These are phyloP conservation scores for Pangasius macronema DNA, from an alignment of 2,797 vertebrate species.

Conservation along the genomic window DNA sequence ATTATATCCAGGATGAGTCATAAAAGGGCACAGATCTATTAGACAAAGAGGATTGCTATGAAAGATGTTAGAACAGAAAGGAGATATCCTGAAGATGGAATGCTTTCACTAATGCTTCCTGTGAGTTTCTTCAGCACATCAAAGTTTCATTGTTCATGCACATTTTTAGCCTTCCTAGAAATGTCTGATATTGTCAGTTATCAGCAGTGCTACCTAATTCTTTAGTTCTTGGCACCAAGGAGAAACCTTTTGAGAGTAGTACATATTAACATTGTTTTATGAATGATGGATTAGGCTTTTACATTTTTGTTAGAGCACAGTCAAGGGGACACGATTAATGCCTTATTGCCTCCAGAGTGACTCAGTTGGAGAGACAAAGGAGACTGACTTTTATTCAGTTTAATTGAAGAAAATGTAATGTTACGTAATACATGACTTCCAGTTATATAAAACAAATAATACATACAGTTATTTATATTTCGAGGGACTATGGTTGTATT, in stretches of 20 bases:
- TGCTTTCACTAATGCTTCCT: slow-evolving; percentile 9
- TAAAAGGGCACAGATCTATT: slow-evolving; percentile 17
- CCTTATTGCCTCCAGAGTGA: neutral
- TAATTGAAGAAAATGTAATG: slow-evolving; percentile 2
- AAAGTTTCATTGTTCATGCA: slow-evolving; percentile 15
- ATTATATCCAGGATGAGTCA: slow-evolving; percentile 40
- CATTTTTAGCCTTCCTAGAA: neutral
- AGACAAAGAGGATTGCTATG: slow-evolving; percentile 29
- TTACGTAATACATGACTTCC: neutral
- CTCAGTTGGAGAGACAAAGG: neutral
- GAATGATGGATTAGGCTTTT: neutral
- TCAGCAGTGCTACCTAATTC: neutral
- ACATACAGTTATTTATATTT: neutral
- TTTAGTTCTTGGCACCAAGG: neutral
- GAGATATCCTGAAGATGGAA: slow-evolving; percentile 30
- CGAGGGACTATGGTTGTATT: neutral
- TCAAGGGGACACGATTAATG: slow-evolving; percentile 11
- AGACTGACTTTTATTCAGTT: neutral
- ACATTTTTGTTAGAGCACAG: neutral
- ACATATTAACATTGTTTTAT: neutral
- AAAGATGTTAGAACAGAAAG: slow-evolving; percentile 26
- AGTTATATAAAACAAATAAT: neutral
- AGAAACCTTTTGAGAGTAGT: neutral
- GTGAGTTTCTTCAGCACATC: neutral
- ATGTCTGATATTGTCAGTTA: neutral